phyloP scores from a whole-genome alignment of 1,140 invertebrate species.

The Aradophagus sp. region DNA sequence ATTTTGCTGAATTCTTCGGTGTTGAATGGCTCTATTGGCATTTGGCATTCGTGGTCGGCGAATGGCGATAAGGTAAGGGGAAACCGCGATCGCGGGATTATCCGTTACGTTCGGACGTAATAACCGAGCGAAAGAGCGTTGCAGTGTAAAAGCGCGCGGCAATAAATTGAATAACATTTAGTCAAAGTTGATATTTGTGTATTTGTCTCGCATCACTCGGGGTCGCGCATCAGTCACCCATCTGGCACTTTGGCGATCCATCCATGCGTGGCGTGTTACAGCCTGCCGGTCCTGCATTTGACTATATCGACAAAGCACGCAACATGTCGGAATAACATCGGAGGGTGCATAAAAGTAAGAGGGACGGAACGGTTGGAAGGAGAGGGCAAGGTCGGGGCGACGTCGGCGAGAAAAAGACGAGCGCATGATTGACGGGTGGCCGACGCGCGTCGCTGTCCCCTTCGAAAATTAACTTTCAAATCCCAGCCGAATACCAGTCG shows the following conservation, averaged over 20 bases:
- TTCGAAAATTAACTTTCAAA: conserved; percentile 71
- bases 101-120: too few species aligned
- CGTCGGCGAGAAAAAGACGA: conserved; percentile 58
- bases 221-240: conserved; percentile 74
- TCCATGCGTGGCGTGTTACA: conserved; percentile 71
- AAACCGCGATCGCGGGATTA: too few species aligned
- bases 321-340: conserved; percentile 70
- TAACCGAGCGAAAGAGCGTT: conserved; percentile 29
- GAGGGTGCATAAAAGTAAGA: conserved; percentile 64
- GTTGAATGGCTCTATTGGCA: too few species aligned
- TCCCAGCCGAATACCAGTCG: conserved; percentile 62
- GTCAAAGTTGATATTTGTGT: conserved; percentile 54
- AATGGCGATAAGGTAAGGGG: too few species aligned
- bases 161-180: conserved; percentile 53
- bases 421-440: conserved; percentile 62
- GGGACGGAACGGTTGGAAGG: conserved; percentile 44
- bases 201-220: conserved; percentile 60
- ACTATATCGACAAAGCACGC: conserved; percentile 72
- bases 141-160: conserved; percentile 25
- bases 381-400: conserved; percentile 36
- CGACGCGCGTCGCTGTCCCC: conserved; percentile 58
- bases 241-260: conserved; percentile 72
- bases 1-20: too few species aligned
- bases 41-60: too few species aligned
- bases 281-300: conserved; percentile 68